Base-by-base conservation (phyloP, 2,113 vertebrate species). In the Riparia riparia region DNA sequence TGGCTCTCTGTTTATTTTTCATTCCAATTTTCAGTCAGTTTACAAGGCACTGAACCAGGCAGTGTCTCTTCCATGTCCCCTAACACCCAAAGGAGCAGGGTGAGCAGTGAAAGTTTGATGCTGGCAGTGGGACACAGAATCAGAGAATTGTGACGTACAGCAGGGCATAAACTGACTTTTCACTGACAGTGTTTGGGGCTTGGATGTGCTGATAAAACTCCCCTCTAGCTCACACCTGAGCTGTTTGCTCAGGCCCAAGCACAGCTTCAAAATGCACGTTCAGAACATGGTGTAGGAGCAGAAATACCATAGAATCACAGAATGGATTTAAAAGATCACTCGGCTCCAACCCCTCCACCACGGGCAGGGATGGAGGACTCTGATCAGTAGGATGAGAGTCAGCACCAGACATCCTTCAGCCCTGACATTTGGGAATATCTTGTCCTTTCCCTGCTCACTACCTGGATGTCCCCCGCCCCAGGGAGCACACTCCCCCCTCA, bases 201-300 rank as follows among this genome's bases (percentile, higher is more conserved):
- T 81, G 45, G 41, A 39, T 51, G 12, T 57, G 12, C 45, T 83
- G 76, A 39, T 69, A 58, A 51, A 65, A 60, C 18, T 31, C 21
- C 14, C 60, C 37, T 32, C 20, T 29, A 45, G 31, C 20, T 83
- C 32, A 60, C 53, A 51, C 7, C 49, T 56, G 17, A 17, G 32
- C 63, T 70, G 22, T 71, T 80, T 12, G 17, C 34, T 71, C 32
- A 54, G 56, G 32, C 28, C 56, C 39, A 34, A 63, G 31, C 7
- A 17, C 32, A 60, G 50, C 32, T n/a, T 32, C 45, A 17, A 9
- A 3, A 3, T 5, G 6, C 29, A 11, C 0, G 0, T 15, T 22
- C 39, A 65, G 37, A 51, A 29, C 7, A 2, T 1, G 16, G 31
- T 34, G 45, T 57, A 8, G 58, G 16, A 31, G 68, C 5, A 76